phyloP scores from a whole-genome alignment of 2,797 vertebrate species.

The Sebastes wilsoni region DNA sequence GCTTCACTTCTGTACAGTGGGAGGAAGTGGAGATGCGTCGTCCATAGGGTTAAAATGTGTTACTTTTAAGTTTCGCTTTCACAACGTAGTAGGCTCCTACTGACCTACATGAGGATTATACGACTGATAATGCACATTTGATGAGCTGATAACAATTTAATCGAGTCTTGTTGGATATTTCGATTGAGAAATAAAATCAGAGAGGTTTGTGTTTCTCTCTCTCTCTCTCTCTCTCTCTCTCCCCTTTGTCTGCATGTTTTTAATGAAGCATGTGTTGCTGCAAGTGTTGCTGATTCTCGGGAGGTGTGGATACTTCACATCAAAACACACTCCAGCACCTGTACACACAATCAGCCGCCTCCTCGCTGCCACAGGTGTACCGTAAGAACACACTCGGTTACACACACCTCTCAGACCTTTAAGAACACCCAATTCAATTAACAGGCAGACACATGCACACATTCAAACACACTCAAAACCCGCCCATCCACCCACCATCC shows the following conservation, averaged over 20 bases:
- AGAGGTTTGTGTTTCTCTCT: neutral
- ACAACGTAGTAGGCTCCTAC: no score
- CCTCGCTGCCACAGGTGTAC: slow-evolving; percentile 61
- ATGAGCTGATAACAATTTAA: no score
- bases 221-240: neutral
- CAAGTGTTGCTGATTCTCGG: slow-evolving; percentile 6
- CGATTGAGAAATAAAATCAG: neutral
- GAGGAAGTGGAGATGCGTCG: no score
- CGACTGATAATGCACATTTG: no score
- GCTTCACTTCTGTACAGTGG: no score
- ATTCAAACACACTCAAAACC: slow-evolving; percentile 34
- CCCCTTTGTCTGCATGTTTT: neutral
- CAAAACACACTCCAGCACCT: slow-evolving; percentile 56
- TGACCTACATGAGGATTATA: no score
- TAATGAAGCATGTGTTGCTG: slow-evolving; percentile 12
- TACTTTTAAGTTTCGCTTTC: no score
- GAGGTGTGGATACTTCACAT: slow-evolving; percentile 62
- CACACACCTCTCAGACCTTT: slow-evolving; percentile 65
- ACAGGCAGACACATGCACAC: slow-evolving; percentile 53
- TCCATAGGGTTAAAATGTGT: no score
- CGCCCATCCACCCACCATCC: slow-evolving; percentile 36
- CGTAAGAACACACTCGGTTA: slow-evolving; percentile 22
- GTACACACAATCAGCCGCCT: slow-evolving; percentile 40
- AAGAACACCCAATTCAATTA: slow-evolving; percentile 63
- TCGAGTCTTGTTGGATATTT: neutral